Evolutionary conservation across 1,140 invertebrate species (phyloP), one percentile per base, ranked within the genome.

Genomic region (Chrysopa pallens): DNA sequence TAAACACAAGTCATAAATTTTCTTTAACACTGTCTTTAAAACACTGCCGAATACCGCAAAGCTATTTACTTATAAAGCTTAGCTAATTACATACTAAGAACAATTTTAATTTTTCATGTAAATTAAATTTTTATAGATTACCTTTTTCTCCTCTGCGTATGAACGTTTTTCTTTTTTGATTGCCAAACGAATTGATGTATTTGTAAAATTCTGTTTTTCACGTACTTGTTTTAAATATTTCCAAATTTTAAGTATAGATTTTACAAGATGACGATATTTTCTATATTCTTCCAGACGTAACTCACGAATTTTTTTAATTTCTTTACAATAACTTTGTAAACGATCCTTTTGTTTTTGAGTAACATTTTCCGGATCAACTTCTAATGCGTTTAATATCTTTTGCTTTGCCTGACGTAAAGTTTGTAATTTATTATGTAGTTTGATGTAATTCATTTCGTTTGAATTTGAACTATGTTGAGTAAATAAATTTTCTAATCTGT

Each of bases 171-270:
- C 45, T 28, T 61, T 56, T 12, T 56, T 49, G 14, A 67, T 55
- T 8, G 55, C 48, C 2, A 67, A 44, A 43, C 58, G 58, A 1
- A 64, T 46, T 8, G 49, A 51, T 1, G 63, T 67, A 27, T 48
- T 54, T 6, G 60, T 55, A 44, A 53, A 65, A 7, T 50, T 44
- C 36, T 65, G 59, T 29, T 50, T 38, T 31, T 40, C 29, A 28
- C 55, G 46, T 8, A 62, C 17, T 29, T 52, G 53, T 46, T 67
- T 67, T 0, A 67, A 49, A 12, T 46, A 44, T 42, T 58, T 54
- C 65, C 65, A 67, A 7, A 51, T 50, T 2, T 53, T 45, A 5
- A 67, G 50, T 33, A 64, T 49, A 3, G 39, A 48, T 47, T 54
- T 54, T 1, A 60, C 44, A 11, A 60, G 43, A 1, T 48, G 42